Evolutionary conservation across 2,888 invertebrate species (phyloP).

Genomic region (Spodoptera picta): DNA sequence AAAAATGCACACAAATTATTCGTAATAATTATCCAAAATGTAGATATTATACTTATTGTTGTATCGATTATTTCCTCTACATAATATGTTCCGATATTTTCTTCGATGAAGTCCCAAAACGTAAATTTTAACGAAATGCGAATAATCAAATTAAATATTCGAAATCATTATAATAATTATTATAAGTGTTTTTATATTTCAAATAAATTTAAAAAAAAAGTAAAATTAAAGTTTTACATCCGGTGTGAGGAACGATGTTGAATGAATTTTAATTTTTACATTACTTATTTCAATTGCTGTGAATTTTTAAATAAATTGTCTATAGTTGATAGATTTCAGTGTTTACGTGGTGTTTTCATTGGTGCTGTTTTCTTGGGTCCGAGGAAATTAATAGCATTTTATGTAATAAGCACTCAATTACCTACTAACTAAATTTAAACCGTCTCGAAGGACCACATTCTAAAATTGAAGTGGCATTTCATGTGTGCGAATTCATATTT

Average conservation of each 20-base stretch:
- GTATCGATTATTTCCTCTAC: slow-evolving; percentile 55
- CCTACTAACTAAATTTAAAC: not conserved
- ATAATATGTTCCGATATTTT: slow-evolving; percentile 37
- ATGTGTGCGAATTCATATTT: too few species aligned
- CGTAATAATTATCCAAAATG: slow-evolving; percentile 48
- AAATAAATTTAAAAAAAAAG: slow-evolving; percentile 12
- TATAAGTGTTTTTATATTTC: slow-evolving; percentile 54
- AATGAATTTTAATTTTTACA: slow-evolving; percentile 35
- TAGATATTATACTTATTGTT: slow-evolving; percentile 58
- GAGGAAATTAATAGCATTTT: not conserved
- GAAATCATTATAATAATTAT: slow-evolving; percentile 22
- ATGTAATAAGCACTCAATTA: too few species aligned
- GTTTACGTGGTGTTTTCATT: slow-evolving; percentile 28
- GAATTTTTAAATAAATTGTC: slow-evolving; percentile 38
- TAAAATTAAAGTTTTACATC: slow-evolving; percentile 45
- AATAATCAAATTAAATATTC: slow-evolving; percentile 31
- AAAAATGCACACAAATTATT: slow-evolving; percentile 36
- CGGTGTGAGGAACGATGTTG: slow-evolving; percentile 39
- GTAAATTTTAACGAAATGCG: slow-evolving; percentile 30
- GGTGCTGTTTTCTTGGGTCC: slow-evolving; percentile 20
- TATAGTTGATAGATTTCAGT: slow-evolving; percentile 43
- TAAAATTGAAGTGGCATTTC: too few species aligned
- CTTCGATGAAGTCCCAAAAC: slow-evolving; percentile 48
- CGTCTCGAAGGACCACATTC: not conserved
- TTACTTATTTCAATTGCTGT: slow-evolving; percentile 48